These are phyloP conservation scores for Corydoras maculifer DNA, from an alignment of 2,113 vertebrate species.

Conservation along the genomic window DNA sequence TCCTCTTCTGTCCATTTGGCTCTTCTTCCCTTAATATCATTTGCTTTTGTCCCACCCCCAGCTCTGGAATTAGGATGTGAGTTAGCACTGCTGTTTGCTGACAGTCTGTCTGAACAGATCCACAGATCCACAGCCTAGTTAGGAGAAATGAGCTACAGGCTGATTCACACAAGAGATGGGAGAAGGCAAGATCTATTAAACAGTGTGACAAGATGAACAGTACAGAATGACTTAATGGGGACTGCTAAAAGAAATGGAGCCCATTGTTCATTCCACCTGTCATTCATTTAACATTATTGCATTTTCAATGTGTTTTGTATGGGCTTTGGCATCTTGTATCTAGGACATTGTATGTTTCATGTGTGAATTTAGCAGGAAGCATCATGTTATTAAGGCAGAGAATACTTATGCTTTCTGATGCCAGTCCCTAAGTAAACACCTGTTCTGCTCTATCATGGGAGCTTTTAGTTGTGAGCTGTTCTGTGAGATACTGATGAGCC, in stretches of 20 bases:
- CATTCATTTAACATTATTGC: not conserved
- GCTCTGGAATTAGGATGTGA: not conserved
- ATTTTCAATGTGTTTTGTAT: not conserved
- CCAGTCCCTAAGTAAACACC: conserved; percentile 37
- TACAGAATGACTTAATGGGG: not conserved
- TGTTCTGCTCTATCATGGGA: conserved; percentile 25
- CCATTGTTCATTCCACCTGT: conserved; percentile 7
- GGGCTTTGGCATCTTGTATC: not conserved
- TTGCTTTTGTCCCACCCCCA: not conserved
- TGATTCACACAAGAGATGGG: not conserved
- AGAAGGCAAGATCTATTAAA: not conserved
- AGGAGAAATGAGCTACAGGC: conserved; percentile 5
- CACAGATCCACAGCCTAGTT: conserved; percentile 9
- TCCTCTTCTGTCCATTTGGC: not conserved
- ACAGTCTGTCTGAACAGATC: not conserved
- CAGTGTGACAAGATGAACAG: conserved; percentile 5
- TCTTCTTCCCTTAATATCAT: not conserved
- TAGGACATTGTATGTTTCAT: not conserved
- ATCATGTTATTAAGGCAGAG: not conserved
- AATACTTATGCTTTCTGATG: not conserved
- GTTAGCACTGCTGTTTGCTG: conserved; percentile 12
- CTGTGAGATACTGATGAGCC: conserved; percentile 27
- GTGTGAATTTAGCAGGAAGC: not conserved
- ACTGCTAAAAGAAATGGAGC: conserved; percentile 5
- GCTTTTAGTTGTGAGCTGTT: conserved; percentile 22